A percentile compares a stretch with the other conserved stretches of the same genome.
phyloP scores from a whole-genome alignment of 1,140 invertebrate species.

The Drosophila bipectinata region DNA sequence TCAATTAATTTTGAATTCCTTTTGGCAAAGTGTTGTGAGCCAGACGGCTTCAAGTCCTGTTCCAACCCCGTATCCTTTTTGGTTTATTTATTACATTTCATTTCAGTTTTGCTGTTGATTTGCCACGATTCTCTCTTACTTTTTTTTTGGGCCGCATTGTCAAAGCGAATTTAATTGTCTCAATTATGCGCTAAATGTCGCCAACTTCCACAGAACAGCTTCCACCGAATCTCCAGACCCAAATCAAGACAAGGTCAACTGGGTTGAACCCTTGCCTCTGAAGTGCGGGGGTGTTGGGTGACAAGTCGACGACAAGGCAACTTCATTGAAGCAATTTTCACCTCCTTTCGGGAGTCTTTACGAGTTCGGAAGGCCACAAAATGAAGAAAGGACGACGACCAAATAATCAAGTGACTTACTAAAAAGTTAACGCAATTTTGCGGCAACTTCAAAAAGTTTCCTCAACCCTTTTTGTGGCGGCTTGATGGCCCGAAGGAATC shows the following conservation, averaged over 20 bases:
- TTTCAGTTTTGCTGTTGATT: conserved; percentile 59
- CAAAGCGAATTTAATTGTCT: conserved; percentile 81
- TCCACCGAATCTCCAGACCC: conserved; percentile 42
- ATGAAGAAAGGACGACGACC: conserved; percentile 28
- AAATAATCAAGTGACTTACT: conserved; percentile 80
- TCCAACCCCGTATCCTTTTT: neutral
- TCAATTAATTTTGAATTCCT: conserved; percentile 47
- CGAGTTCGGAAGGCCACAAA: conserved; percentile 15
- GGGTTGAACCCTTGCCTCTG: conserved; percentile 5
- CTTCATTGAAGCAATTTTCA: conserved; percentile 67
- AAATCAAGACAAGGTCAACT: conserved; percentile 67
- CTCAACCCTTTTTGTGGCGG: conserved; percentile 52
- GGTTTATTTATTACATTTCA: conserved; percentile 74
- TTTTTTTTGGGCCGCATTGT: conserved; percentile 59
- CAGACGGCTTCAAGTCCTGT: conserved; percentile 22
- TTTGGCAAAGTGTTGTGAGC: conserved; percentile 29
- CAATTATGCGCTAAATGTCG: conserved; percentile 77
- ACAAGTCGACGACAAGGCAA: conserved; percentile 25
- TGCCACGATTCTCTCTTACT: conserved; percentile 41
- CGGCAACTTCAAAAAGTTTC: conserved; percentile 78
- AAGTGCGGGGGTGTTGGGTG: neutral
- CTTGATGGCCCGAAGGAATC: conserved; percentile 17
- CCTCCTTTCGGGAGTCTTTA: conserved; percentile 27
- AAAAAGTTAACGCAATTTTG: conserved; percentile 81
- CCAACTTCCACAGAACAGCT: conserved; percentile 32